Percentiles rank a stretch among this genome's conserved stretches.
phyloP scores from a whole-genome alignment of 2,113 vertebrate species.

The Macrotis lagotis region DNA sequence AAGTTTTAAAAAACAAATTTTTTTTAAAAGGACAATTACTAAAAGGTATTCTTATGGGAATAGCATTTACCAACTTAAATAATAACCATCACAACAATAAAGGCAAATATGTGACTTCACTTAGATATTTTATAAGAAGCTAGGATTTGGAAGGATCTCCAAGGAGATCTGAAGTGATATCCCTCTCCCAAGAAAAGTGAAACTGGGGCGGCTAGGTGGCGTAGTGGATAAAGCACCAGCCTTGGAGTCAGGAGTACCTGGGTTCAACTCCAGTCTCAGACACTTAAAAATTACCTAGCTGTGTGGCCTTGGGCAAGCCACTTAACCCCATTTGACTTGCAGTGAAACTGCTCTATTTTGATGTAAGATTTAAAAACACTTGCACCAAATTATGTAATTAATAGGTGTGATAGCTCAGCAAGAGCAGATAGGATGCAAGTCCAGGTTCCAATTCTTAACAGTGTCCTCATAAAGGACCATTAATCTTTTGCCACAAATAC shows the following conservation, averaged over 20 bases:
- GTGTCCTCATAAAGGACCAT: slow-evolving; percentile 56
- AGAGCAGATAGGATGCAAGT: slow-evolving; percentile 36
- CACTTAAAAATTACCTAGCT: too few species aligned
- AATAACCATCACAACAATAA: slow-evolving; percentile 1
- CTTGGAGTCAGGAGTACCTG: too few species aligned
- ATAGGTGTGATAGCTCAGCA: neutral
- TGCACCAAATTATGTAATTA: neutral
- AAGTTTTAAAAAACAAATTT: neutral
- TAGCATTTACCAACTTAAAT: neutral
- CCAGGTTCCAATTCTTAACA: slow-evolving; percentile 62
- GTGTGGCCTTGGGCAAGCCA: too few species aligned
- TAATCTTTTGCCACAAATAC: slow-evolving; percentile 54
- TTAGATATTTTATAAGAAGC: slow-evolving; percentile 9
- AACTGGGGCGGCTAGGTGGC: too few species aligned
- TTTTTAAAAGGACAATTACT: neutral
- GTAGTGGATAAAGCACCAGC: too few species aligned
- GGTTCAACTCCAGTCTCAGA: too few species aligned
- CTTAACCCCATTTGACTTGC: too few species aligned
- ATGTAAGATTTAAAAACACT: neutral
- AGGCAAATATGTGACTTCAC: neutral
- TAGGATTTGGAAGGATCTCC: slow-evolving; percentile 20
- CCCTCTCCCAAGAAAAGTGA: neutral
- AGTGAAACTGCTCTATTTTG: neutral
- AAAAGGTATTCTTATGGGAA: neutral
- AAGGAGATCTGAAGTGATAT: neutral